Percentiles rank a stretch among this genome's conserved stretches.
These are phyloP conservation scores for Malaclemys terrapin DNA, from an alignment of 2,113 vertebrate species.

Conservation along the genomic window DNA sequence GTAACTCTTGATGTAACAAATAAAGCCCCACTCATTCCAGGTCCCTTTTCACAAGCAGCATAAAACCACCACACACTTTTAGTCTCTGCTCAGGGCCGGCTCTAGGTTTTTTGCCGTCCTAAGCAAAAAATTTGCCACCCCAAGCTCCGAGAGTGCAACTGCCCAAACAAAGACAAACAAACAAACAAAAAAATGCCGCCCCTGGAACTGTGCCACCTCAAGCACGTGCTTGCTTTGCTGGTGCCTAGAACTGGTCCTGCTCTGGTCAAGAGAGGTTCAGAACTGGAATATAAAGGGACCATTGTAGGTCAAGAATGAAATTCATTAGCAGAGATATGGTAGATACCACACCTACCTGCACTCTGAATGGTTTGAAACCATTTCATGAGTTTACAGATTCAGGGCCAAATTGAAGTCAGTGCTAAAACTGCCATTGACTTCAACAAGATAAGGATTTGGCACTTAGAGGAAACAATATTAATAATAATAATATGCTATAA, in stretches of 20 bases:
- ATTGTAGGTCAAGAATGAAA: background rate
- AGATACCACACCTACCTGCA: background rate
- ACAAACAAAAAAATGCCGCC: too few species aligned
- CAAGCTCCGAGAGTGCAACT: too few species aligned
- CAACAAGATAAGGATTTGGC: background rate
- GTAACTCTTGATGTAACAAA: background rate
- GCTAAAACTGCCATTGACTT: slow-evolving; percentile 1
- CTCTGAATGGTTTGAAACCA: background rate
- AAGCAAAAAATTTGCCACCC: too few species aligned
- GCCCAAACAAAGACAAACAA: too few species aligned
- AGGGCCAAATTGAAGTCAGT: background rate
- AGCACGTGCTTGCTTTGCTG: too few species aligned
- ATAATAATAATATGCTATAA: background rate
- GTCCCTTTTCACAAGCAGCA: background rate
- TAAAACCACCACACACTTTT: background rate
- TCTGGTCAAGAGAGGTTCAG: background rate
- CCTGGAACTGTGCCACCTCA: too few species aligned
- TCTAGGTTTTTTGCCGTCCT: too few species aligned
- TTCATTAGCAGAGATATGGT: background rate
- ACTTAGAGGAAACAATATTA: slow-evolving; percentile 17
- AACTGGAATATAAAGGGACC: background rate
- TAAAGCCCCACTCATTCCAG: background rate
- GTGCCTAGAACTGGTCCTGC: too few species aligned
- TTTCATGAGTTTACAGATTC: fast-evolving
- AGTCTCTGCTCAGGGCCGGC: background rate